Percentiles rank a stretch among this genome's conserved stretches.
These are phyloP conservation scores for Falco novaeseelandiae DNA, from an alignment of 2,797 vertebrate species.

Conservation along the genomic window DNA sequence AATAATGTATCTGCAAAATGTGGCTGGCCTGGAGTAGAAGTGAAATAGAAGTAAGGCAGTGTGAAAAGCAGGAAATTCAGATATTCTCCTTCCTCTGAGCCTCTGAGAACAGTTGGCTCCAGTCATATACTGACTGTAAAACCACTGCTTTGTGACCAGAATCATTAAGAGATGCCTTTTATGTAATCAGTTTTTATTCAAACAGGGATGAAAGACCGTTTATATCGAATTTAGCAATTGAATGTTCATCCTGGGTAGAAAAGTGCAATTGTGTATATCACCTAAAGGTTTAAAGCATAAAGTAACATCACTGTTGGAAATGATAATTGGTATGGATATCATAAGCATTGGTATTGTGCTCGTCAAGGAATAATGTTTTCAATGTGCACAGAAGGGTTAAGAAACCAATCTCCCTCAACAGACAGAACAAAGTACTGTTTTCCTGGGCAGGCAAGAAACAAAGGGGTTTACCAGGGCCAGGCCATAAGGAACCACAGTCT, in stretches of 20 bases:
- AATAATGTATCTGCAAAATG: background rate
- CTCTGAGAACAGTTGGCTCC: slow-evolving; percentile 35
- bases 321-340: background rate
- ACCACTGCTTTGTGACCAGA: slow-evolving; percentile 48
- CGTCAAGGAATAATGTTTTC: background rate
- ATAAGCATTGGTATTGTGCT: background rate
- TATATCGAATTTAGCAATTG: slow-evolving; percentile 46
- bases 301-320: background rate
- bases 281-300: background rate
- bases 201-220: slow-evolving; percentile 14
- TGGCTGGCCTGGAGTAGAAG: background rate
- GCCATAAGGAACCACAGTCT: background rate
- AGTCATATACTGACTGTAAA: slow-evolving; percentile 41
- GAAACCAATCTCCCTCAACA: background rate
- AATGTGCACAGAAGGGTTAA: background rate
- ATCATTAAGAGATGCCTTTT: slow-evolving; percentile 55
- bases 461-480: background rate
- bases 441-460: background rate
- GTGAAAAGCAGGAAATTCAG: background rate
- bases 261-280: background rate
- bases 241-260: background rate
- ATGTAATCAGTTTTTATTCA: slow-evolving; percentile 48
- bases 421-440: background rate
- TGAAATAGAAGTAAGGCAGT: background rate
- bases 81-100: background rate